These are phyloP conservation scores for Sciaenops ocellatus DNA, from an alignment of 2,797 vertebrate species.

Conservation along the genomic window DNA sequence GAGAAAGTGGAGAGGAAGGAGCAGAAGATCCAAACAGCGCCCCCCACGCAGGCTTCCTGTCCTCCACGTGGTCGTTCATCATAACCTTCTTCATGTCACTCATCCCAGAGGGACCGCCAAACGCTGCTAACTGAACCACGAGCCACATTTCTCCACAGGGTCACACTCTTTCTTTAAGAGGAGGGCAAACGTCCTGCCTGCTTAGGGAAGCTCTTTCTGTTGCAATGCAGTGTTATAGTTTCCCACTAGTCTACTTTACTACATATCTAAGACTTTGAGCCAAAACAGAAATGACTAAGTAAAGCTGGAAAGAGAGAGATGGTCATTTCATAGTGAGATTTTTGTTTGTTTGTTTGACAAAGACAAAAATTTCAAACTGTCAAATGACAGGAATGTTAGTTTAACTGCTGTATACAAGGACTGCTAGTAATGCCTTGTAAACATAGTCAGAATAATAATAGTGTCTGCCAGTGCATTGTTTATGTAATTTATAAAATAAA, in stretches of 20 bases:
- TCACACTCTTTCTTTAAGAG: conserved; percentile 18
- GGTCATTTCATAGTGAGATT: conserved; percentile 11
- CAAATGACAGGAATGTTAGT: conserved; percentile 12
- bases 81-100: conserved; percentile 97
- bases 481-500: conserved; percentile 30
- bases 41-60: conserved; percentile 90
- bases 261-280: conserved; percentile 50
- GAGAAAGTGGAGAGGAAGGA: conserved; percentile 87
- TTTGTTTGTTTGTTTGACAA: conserved; percentile 31
- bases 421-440: conserved; percentile 46
- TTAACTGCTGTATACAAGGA: conserved; percentile 33
- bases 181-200: conserved; percentile 23
- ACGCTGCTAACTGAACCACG: conserved; percentile 90
- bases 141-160: conserved; percentile 21
- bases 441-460: conserved; percentile 35
- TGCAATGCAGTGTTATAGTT: conserved; percentile 48
- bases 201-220: conserved; percentile 43
- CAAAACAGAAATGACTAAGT: conserved; percentile 40
- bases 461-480: conserved; percentile 28
- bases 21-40: conserved; percentile 83
- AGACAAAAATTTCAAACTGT: conserved; percentile 24
- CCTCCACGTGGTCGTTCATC: conserved; percentile 96
- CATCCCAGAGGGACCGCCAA: conserved; percentile 94
- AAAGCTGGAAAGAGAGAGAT: neutral
- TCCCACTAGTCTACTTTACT: conserved; percentile 30